Evolutionary conservation across 2,113 vertebrate genomes (phyloP).

Genomic region (Eonycteris spelaea): DNA sequence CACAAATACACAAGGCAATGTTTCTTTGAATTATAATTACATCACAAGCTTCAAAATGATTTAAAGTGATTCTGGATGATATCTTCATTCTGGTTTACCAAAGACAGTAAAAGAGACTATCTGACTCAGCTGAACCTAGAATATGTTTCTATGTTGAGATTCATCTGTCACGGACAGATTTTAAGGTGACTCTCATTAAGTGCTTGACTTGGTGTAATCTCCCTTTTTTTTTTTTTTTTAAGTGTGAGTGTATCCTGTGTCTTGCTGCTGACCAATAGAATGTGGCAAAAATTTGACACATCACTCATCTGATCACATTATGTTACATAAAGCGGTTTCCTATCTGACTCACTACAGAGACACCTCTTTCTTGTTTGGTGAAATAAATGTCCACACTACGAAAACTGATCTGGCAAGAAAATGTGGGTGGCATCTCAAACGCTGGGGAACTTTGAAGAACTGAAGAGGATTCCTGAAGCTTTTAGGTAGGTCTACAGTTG

Average conservation of each 20-base stretch:
- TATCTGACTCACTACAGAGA: neutral
- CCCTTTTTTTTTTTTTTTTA: neutral
- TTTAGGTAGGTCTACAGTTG: neutral
- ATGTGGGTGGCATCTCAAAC: fast-evolving
- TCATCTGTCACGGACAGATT: neutral
- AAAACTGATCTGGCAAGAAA: neutral
- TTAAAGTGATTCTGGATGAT: neutral
- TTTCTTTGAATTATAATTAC: neutral
- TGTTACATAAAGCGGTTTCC: neutral
- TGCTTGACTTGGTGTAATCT: neutral
- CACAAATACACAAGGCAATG: neutral
- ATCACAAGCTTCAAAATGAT: neutral
- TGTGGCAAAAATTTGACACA: neutral
- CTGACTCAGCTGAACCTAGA: neutral
- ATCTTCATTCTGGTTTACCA: neutral
- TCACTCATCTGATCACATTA: neutral
- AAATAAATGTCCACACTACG: neutral
- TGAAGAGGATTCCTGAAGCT: neutral
- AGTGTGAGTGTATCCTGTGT: neutral
- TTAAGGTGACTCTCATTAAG: neutral
- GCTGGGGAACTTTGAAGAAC: neutral
- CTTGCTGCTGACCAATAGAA: neutral
- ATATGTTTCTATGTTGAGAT: neutral
- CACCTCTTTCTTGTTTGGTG: neutral
- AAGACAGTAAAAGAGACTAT: neutral